These are phyloP conservation scores for Zeus faber DNA, from an alignment of 2,113 vertebrate species.

Conservation along the genomic window DNA sequence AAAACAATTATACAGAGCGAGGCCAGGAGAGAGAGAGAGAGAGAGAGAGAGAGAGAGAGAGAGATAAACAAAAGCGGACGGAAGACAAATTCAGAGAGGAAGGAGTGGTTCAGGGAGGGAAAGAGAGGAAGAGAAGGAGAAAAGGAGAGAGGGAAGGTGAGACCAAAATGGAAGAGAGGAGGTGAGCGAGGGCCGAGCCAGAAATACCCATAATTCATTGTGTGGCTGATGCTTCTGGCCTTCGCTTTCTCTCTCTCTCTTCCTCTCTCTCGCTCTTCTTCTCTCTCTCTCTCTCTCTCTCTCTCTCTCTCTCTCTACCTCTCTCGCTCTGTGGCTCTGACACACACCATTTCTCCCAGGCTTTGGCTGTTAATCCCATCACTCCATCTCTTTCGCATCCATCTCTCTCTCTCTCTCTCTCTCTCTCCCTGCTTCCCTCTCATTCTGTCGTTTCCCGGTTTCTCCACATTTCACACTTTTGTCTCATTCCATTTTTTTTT, in stretches of 20 bases:
- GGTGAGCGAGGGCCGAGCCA: no score
- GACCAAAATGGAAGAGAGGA: neutral
- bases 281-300: neutral
- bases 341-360: neutral
- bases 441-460: neutral
- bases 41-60: no score
- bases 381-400: no score
- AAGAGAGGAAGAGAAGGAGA: constrained; percentile 4
- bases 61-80: no score
- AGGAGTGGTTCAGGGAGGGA: no score
- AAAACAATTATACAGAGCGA: no score
- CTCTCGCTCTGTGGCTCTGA: no score
- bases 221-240: neutral
- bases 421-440: neutral
- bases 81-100: no score
- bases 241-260: neutral
- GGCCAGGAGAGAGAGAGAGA: no score
- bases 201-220: no score
- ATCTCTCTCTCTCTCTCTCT: neutral
- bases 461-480: no score
- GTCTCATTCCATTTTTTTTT: no score
- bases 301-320: constrained; percentile 2
- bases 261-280: neutral
- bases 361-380: neutral
- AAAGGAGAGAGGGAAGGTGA: constrained; percentile 11